Base-by-base conservation (phyloP, 1,140 invertebrate species). In the Neoseiulus cucumeris region DNA sequence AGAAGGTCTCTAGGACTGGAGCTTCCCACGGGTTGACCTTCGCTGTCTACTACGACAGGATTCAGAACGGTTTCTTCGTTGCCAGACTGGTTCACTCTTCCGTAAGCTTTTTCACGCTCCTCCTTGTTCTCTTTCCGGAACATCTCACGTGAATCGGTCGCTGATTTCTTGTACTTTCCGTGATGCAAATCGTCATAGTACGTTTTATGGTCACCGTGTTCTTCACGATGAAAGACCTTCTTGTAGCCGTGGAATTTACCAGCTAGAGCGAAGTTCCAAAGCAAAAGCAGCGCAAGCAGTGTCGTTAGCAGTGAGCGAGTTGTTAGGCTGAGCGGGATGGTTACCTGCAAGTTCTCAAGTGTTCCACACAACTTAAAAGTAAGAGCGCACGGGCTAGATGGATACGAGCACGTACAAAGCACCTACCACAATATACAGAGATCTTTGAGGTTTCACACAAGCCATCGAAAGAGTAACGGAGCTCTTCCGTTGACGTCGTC, bases 211-310 rank as follows among this genome's bases (percentile, higher is more conserved):
- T 59, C 51, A 20, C 51, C 51, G 22, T 59, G 51, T 20, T 59
- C 51, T 33, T 59, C 51, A 14, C 51, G 25, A 33, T 59, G 22
- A 20, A 59, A 59, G 25, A 59, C 51, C 51, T 59, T 59, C 51
- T 59, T 59, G 33, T 59, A 59, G 33, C 51, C 51, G 51, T 59
- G 51, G 51, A 59, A 59, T 59, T 59, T 59, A 33, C 51, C 51
- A 9, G 25, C 51, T 59, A 14, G 14, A 9, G 51, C 51, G 18
- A 9, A 25, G 14, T 59, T 9, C 25, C 25, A 17, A 29, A 59
- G 33, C 51, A 1, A 17, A 33, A 59, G 51, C 22, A 59, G 33
- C 51, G 22, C 22, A 18, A 59, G 22, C 14, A 59, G 22, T 39
- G 33, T 39, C 33, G 33, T 39, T 39, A 39, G 33, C 33, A 39